Percentiles rank a stretch among this genome's conserved stretches.
These are phyloP conservation scores for Autographa gamma DNA, from an alignment of 2,888 invertebrate species.

Conservation along the genomic window DNA sequence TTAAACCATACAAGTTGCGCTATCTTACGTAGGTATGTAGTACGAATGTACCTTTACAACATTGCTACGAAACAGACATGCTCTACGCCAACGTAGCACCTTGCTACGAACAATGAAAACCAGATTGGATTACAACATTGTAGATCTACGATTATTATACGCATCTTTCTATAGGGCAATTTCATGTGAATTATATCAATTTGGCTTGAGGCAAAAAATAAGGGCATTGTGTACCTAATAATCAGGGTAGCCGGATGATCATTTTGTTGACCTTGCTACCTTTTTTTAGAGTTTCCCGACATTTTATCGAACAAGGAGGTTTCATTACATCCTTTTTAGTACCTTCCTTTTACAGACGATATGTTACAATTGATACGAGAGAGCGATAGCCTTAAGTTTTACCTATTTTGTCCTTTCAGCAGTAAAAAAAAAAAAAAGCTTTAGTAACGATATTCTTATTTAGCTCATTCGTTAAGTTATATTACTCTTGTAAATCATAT, in stretches of 20 bases:
- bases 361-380: slow-evolving; percentile 18
- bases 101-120: slow-evolving; percentile 31
- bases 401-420: not conserved
- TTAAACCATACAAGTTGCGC: not conserved
- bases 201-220: slow-evolving; percentile 13
- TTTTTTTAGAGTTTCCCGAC: slow-evolving; percentile 21
- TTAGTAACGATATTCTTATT: too few species aligned
- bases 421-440: too few species aligned
- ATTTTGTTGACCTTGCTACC: slow-evolving; percentile 29
- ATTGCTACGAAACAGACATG: slow-evolving; percentile 8
- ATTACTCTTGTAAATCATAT: too few species aligned
- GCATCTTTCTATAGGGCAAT: slow-evolving; percentile 10
- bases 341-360: slow-evolving; percentile 17
- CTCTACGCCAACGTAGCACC: slow-evolving; percentile 40
- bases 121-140: slow-evolving; percentile 26
- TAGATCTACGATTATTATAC: slow-evolving; percentile 22
- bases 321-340: slow-evolving; percentile 18
- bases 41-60: not conserved
- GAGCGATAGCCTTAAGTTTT: not conserved
- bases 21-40: not conserved
- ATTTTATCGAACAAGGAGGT: slow-evolving; percentile 31
- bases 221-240: slow-evolving; percentile 24
- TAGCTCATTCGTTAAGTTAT: too few species aligned
- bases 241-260: slow-evolving; percentile 22
- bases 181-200: slow-evolving; percentile 11